Base-by-base conservation (phyloP, 2,113 vertebrate genomes). In the Psilopogon haemacephalus region DNA sequence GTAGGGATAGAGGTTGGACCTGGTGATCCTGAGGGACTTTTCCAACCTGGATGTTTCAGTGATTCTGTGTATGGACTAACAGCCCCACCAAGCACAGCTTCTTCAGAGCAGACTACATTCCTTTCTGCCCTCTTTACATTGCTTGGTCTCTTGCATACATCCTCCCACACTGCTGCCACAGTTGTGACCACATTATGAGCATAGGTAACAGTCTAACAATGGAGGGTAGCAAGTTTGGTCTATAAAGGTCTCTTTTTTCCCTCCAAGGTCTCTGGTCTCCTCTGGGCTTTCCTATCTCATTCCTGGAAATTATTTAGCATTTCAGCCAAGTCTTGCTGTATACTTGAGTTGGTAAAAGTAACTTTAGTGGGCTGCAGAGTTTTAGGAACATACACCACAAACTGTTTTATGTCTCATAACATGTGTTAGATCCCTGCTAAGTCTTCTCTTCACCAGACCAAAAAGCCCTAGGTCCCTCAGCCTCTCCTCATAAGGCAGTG, bases 21-120 rank as follows among this genome's bases (percentile, higher is more conserved):
- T 40, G 40, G 40, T 40, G 40, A 40, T 40, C 40, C 40, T 40
- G 40, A 40, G 40, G 40, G 40, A 15, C 40, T 40, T 42, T 42
- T 42, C 40, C 40, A 42, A 42, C 40, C 40, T 42, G 40, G 16
- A 42, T 42, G 40, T 15, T 42, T 42, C 40, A 15, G 15, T 42
- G 40, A 42, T 42, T 40, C 40, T 42, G 40, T 2, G 0, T n/a
- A n/a, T 15, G 23, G 60, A 48, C 7, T 28, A 90, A 40, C 30
- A 74, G 50, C 10, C 30, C 26, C 33, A n/a, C 9, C 6, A 50
- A 28, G 40, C 11, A 17, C 50, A 73, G 50, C 44, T 91, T 69
- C 46, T 67, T n/a, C 62, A 65, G 59, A 52, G 15, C 54, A 55
- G 27, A 3, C 19, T 5, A 2, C 0, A 0, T 17, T 9, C 1